Evolutionary conservation across 1,140 invertebrate genomes (phyloP).

Genomic region (Aricia agestis): DNA sequence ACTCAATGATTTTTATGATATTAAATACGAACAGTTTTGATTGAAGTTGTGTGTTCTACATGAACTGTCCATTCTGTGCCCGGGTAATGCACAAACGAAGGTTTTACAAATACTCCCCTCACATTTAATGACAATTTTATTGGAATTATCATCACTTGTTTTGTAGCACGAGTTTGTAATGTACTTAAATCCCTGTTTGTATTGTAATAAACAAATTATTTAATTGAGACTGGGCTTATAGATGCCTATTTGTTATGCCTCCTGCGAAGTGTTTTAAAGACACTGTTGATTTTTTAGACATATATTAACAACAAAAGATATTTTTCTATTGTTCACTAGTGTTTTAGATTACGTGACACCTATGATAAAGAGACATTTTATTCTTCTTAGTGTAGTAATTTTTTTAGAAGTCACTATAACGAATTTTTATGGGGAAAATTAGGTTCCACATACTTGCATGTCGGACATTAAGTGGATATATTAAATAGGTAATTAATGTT

Average conservation of each 20-base stretch:
- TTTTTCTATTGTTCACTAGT: background rate
- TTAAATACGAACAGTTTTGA: background rate
- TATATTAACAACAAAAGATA: background rate
- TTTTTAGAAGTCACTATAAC: background rate
- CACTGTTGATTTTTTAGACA: background rate
- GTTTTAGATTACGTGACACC: background rate
- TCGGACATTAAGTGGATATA: too few species aligned
- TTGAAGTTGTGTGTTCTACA: background rate
- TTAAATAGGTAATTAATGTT: too few species aligned
- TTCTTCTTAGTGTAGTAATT: background rate
- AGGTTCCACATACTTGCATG: too few species aligned
- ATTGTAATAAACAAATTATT: background rate
- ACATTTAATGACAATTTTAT: conserved; percentile 13
- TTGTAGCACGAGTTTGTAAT: conserved; percentile 28
- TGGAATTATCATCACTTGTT: conserved; percentile 27
- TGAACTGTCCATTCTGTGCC: background rate
- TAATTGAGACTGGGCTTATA: conserved; percentile 7
- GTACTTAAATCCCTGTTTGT: conserved; percentile 26
- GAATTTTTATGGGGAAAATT: too few species aligned
- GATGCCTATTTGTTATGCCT: background rate
- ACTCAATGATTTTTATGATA: background rate
- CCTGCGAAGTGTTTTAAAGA: background rate
- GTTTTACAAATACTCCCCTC: background rate
- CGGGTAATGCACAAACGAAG: conserved; percentile 20
- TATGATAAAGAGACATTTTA: background rate